phyloP scores from a whole-genome alignment of 1,140 invertebrate species.

The Drosophila ananassae region DNA sequence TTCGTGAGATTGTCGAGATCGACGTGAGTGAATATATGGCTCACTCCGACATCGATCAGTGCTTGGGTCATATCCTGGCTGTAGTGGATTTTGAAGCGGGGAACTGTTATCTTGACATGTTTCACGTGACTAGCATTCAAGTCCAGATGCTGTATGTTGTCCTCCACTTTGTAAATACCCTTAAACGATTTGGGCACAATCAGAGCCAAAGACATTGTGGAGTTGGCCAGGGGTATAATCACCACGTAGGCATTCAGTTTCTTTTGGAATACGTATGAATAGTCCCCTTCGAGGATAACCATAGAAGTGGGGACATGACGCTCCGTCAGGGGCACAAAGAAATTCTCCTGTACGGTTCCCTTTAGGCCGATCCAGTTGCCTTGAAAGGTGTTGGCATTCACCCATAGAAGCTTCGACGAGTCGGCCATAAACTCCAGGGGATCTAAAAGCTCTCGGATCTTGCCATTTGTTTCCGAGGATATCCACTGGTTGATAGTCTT shows the following conservation, averaged over 20 bases:
- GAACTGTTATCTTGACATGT: background rate
- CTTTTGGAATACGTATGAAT: background rate
- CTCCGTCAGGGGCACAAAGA: background rate
- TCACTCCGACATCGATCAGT: constrained; percentile 8
- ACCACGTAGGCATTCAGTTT: background rate
- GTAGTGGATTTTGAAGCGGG: constrained; percentile 5
- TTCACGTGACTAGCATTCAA: background rate
- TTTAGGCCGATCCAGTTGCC: background rate
- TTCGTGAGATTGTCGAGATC: background rate
- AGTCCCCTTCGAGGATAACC: background rate
- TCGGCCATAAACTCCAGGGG: background rate
- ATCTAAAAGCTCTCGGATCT: background rate
- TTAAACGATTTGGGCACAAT: background rate
- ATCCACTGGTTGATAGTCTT: background rate
- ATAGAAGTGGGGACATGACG: background rate
- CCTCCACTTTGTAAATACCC: background rate
- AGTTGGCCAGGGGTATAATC: background rate
- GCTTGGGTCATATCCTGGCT: constrained; percentile 13
- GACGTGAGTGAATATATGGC: background rate
- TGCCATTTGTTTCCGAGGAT: background rate
- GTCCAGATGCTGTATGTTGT: background rate
- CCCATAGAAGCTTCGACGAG: background rate
- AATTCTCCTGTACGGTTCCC: background rate
- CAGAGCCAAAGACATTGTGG: background rate
- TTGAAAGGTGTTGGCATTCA: background rate